Evolutionary conservation across 1,140 invertebrate genomes (phyloP).

Genomic region (Holotrichia oblita): DNA sequence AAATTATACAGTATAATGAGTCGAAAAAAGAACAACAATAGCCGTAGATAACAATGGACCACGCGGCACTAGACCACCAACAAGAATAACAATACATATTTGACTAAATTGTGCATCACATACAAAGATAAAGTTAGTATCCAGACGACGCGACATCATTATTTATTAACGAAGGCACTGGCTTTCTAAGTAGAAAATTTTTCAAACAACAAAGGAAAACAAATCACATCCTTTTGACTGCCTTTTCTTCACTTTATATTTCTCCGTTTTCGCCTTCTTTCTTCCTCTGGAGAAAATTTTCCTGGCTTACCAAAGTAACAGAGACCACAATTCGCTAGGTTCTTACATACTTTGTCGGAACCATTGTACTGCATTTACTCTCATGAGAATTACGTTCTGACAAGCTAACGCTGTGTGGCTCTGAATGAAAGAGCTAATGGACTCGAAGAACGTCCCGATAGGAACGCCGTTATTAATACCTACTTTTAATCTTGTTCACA

Average conservation of each 20-base stretch:
- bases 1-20: constrained; percentile 14
- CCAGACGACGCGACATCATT: constrained; percentile 18
- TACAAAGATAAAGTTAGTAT: not conserved
- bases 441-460: not conserved
- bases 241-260: constrained; percentile 30
- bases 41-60: not conserved
- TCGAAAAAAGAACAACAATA: not conserved
- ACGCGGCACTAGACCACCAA: not conserved
- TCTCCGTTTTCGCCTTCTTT: constrained; percentile 3
- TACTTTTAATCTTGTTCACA: too few relatives aligned
- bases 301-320: not conserved
- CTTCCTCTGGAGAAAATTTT: constrained; percentile 13
- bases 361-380: constrained; percentile 28
- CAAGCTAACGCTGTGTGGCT: too few relatives aligned
- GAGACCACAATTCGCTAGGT: not conserved
- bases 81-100: constrained; percentile 16
- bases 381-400: not conserved
- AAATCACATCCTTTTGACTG: constrained; percentile 21
- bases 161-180: constrained; percentile 22
- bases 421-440: constrained; percentile 5
- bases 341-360: constrained; percentile 6
- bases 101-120: constrained; percentile 12
- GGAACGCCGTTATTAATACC: not conserved
- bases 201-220: constrained; percentile 28
- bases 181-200: constrained; percentile 35